A percentile compares a stretch with the other conserved stretches of the same genome.
These are phyloP conservation scores for Anthonomus grandis DNA, from an alignment of 1,140 invertebrate genomes.

Conservation along the genomic window DNA sequence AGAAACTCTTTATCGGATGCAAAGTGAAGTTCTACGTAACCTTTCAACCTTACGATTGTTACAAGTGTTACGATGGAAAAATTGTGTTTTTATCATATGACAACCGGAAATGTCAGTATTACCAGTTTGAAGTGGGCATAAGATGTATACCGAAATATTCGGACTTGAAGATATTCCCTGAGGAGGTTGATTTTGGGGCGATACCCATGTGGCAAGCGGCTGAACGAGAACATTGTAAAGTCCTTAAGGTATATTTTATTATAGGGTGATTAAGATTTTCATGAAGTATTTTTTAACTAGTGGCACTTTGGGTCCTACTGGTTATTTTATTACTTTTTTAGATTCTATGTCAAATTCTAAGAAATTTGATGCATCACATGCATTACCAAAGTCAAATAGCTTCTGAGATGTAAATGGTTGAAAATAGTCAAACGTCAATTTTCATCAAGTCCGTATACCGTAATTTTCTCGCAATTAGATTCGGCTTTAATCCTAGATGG, in stretches of 20 bases:
- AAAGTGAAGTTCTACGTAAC: conserved; percentile 8
- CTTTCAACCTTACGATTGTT: conserved; percentile 17
- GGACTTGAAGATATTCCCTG: conserved; percentile 17
- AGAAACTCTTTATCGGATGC: conserved; percentile 22
- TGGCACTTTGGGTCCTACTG: background rate
- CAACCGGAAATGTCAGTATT: conserved; percentile 7
- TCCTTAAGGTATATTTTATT: conserved; percentile 13
- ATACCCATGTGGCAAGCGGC: conserved; percentile 28
- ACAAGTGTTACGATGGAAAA: conserved; percentile 8
- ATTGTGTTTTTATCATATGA: conserved; percentile 26
- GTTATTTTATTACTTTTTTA: background rate
- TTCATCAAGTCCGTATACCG: too few species aligned
- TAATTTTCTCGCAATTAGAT: too few species aligned
- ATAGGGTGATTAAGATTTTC: background rate
- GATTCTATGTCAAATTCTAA: too few species aligned
- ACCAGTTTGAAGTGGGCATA: conserved; percentile 20
- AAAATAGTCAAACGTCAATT: too few species aligned
- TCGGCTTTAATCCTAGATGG: too few species aligned
- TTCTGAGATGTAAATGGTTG: too few species aligned
- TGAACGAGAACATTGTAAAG: conserved; percentile 10
- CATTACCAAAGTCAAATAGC: too few species aligned
- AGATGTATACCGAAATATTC: conserved; percentile 19
- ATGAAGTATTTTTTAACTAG: background rate
- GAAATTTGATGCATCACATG: too few species aligned
- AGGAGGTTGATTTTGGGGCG: conserved; percentile 23